Conservation (phyloP, 2,113 vertebrate genomes). For the Lates calcarifer region DNA sequence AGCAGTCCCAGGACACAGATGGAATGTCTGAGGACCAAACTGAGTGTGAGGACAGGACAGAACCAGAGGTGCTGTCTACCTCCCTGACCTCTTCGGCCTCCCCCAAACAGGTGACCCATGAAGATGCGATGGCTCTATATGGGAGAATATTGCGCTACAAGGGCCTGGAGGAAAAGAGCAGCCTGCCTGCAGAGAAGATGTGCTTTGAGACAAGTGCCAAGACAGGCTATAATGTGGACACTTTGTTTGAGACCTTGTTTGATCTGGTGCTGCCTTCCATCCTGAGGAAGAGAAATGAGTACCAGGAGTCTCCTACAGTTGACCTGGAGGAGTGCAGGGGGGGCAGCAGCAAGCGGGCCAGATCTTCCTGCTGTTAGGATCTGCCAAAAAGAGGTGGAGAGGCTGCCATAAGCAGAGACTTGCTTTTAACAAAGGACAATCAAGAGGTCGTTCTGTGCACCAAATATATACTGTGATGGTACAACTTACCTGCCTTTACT, state of each 20-base stretch:
- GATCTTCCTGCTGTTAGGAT: constrained; percentile 70
- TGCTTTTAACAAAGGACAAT: constrained; percentile 56
- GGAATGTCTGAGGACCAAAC: constrained; percentile 7
- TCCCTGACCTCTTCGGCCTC: constrained; percentile 64
- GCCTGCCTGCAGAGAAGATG: constrained; percentile 91
- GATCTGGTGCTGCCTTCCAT: constrained; percentile 92
- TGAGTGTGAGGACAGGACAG: constrained; percentile 36
- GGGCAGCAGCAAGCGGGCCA: constrained; percentile 50
- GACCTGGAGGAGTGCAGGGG: constrained; percentile 86
- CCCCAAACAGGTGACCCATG: constrained; percentile 86
- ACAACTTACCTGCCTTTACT: constrained; percentile 31
- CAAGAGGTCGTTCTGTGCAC: constrained; percentile 11
- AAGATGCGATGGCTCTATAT: constrained; percentile 91
- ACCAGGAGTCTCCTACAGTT: constrained; percentile 84
- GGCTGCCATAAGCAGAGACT: background rate
- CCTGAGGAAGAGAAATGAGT: constrained; percentile 87
- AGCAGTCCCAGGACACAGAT: constrained; percentile 33
- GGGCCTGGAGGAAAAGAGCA: constrained; percentile 89
- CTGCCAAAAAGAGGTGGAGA: background rate
- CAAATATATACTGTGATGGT: constrained; percentile 53
- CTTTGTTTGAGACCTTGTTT: constrained; percentile 93
- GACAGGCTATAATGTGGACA: constrained; percentile 93
- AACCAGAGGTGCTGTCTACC: constrained; percentile 44
- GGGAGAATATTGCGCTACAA: constrained; percentile 91
- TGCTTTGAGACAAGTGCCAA: constrained; percentile 99